A percentile compares a stretch with the other conserved stretches of the same genome.
phyloP scores from a whole-genome alignment of 2,113 vertebrate genomes.

The Hydropotes inermis region DNA sequence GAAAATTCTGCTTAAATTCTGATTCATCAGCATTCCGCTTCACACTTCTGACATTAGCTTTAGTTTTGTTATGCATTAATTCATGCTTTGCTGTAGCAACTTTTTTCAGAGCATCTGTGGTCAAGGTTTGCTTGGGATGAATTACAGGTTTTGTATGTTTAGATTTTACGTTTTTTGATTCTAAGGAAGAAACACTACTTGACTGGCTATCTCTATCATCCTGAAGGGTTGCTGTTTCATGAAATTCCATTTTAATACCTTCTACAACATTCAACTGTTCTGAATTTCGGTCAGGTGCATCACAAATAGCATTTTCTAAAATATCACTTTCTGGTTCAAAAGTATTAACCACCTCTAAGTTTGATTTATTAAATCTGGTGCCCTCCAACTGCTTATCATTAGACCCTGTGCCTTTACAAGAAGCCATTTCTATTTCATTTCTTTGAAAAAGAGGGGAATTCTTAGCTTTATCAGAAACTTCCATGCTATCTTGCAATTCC shows the following conservation, averaged over 20 bases:
- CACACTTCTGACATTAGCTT: constrained; percentile 78
- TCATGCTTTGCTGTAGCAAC: constrained; percentile 59
- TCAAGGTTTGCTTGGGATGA: constrained; percentile 76
- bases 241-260: constrained; percentile 54
- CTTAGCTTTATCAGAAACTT: constrained; percentile 51
- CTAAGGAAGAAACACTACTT: constrained; percentile 69
- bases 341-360: constrained; percentile 66
- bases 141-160: constrained; percentile 68
- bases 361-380: constrained; percentile 67
- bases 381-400: constrained; percentile 45
- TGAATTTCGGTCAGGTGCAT: constrained; percentile 63
- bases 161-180: constrained; percentile 71
- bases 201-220: constrained; percentile 63
- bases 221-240: constrained; percentile 64
- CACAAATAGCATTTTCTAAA: constrained; percentile 68
- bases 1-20: constrained; percentile 79
- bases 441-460: constrained; percentile 54
- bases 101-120: constrained; percentile 69
- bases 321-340: constrained; percentile 66
- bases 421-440: constrained; percentile 55
- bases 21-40: constrained; percentile 83
- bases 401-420: constrained; percentile 50
- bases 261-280: constrained; percentile 55
- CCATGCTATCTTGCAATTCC: constrained; percentile 46
- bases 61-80: constrained; percentile 75